Percentiles rank a stretch among this genome's conserved stretches.
Evolutionary conservation across 2,888 invertebrate species (phyloP).

Genomic region (Fragum fragum): DNA sequence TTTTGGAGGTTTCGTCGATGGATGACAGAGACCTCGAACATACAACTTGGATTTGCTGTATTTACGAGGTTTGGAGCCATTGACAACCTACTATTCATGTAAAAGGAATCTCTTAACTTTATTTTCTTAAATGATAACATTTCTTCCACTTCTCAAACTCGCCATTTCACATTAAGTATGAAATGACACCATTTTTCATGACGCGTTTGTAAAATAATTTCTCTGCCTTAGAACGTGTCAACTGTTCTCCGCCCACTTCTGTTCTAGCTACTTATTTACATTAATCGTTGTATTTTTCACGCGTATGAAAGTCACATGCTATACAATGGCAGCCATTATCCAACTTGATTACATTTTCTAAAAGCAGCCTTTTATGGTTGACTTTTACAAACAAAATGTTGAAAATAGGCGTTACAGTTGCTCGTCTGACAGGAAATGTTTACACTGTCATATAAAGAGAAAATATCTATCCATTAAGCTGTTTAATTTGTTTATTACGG

Average conservation of each 20-base stretch:
- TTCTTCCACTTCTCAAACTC: too few relatives aligned
- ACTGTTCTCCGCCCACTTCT: constrained; percentile 11
- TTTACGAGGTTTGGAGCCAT: too few relatives aligned
- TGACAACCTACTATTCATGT: too few relatives aligned
- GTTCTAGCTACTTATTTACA: constrained; percentile 25
- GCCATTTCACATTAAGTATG: too few relatives aligned
- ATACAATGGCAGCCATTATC: constrained; percentile 10
- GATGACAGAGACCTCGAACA: too few relatives aligned
- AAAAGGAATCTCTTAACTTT: too few relatives aligned
- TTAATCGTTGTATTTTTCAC: constrained; percentile 9
- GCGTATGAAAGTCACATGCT: constrained; percentile 21
- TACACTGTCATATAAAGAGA: constrained; percentile 8
- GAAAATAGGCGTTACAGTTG: constrained; percentile 8
- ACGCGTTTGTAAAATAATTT: background rate
- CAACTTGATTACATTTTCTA: constrained; percentile 4
- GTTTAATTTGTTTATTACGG: constrained; percentile 10
- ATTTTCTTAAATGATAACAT: too few relatives aligned
- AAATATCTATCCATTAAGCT: constrained; percentile 22
- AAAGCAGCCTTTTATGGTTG: constrained; percentile 19
- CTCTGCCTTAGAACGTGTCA: constrained; percentile 8
- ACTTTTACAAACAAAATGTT: constrained; percentile 11
- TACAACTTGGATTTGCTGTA: too few relatives aligned
- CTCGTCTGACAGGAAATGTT: constrained; percentile 15
- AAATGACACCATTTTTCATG: background rate
- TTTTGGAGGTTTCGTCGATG: too few relatives aligned